A percentile compares a stretch with the other conserved stretches of the same genome.
phyloP scores from a whole-genome alignment of 2,888 invertebrate species.

The Agriopis marginaria region DNA sequence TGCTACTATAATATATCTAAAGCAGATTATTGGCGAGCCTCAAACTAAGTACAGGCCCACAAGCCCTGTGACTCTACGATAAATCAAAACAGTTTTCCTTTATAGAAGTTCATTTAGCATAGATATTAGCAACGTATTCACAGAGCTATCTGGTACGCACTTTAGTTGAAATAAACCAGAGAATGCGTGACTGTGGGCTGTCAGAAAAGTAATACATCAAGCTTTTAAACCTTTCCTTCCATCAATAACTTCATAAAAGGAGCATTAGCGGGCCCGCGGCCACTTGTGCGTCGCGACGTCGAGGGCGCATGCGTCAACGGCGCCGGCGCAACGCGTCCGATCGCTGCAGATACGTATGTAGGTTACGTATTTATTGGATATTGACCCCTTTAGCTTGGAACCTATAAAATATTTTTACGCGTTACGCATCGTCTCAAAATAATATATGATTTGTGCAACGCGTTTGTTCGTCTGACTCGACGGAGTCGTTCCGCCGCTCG shows the following conservation, averaged over 20 bases:
- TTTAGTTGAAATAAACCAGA: background rate
- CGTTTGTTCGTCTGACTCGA: conserved; percentile 24
- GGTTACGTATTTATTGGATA: conserved; percentile 50
- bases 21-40: too few species aligned
- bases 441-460: conserved; percentile 36
- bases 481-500: conserved; percentile 9
- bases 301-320: conserved; percentile 13
- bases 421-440: conserved; percentile 42
- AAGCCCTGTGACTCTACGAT: too few species aligned
- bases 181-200: background rate
- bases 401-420: conserved; percentile 42
- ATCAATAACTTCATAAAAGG: conserved; percentile 17
- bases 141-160: background rate
- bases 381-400: conserved; percentile 55
- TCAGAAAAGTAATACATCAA: conserved; percentile 1
- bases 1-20: too few species aligned
- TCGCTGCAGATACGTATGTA: conserved; percentile 32
- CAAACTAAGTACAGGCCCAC: too few species aligned
- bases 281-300: conserved; percentile 18
- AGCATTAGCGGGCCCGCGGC: background rate
- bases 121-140: too few species aligned
- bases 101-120: too few species aligned
- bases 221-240: conserved; percentile 2
- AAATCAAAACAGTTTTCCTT: too few species aligned
- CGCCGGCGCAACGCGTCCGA: conserved; percentile 41